Evolutionary conservation across 2,888 invertebrate genomes (phyloP).

Genomic region (Drosophila recens): DNA sequence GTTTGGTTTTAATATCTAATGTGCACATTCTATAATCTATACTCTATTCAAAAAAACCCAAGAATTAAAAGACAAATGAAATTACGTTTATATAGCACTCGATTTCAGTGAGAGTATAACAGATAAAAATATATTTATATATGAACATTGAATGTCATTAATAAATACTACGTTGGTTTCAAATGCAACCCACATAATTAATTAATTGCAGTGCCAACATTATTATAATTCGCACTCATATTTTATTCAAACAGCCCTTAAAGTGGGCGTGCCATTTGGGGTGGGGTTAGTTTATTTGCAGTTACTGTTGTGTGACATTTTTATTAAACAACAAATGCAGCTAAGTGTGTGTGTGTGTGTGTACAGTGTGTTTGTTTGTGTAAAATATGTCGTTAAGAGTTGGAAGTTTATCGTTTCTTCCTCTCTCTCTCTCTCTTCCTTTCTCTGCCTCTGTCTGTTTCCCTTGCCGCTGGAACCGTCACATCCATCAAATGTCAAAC

Average conservation of each 20-base stretch:
- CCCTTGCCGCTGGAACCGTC: slow-evolving; percentile 32
- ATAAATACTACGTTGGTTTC: slow-evolving; percentile 39
- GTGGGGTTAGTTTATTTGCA: slow-evolving; percentile 21
- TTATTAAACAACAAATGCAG: slow-evolving; percentile 27
- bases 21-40: too few species aligned
- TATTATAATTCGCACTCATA: slow-evolving; percentile 46
- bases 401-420: slow-evolving; percentile 4
- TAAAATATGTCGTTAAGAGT: slow-evolving; percentile 28
- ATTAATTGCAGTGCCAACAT: slow-evolving; percentile 61
- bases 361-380: slow-evolving; percentile 3
- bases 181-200: slow-evolving; percentile 56
- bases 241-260: slow-evolving; percentile 13
- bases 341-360: not conserved
- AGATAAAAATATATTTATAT: slow-evolving; percentile 3
- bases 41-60: too few species aligned
- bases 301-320: slow-evolving; percentile 43
- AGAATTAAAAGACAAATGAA: too few species aligned
- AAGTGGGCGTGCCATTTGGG: slow-evolving; percentile 10
- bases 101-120: not conserved
- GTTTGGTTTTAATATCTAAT: too few species aligned
- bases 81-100: not conserved
- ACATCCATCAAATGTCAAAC: slow-evolving; percentile 76
- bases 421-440: not conserved
- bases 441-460: slow-evolving; percentile 28
- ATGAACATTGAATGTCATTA: slow-evolving; percentile 33